Percentiles rank a stretch among this genome's conserved stretches.
Conservation (phyloP, 2,888 invertebrate genomes). For the Cetonia aurata region DNA sequence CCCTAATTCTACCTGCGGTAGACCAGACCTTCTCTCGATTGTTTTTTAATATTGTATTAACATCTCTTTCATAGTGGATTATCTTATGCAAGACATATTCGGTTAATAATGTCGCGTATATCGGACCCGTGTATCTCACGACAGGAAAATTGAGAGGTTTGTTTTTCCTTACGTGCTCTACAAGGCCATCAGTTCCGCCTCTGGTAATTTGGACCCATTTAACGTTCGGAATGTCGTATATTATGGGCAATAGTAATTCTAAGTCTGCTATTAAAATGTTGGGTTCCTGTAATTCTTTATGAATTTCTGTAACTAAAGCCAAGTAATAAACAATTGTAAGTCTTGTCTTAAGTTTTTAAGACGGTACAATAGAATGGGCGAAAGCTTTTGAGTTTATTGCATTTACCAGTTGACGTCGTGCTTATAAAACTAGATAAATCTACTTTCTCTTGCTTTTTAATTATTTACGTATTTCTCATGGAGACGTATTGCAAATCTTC, state of each 20-base stretch:
- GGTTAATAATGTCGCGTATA: constrained; percentile 67
- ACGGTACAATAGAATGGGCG: too few relatives aligned
- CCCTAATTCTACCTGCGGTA: constrained; percentile 58
- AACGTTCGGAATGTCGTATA: constrained; percentile 61
- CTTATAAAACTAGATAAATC: too few relatives aligned
- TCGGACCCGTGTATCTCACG: constrained; percentile 65
- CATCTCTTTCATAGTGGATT: constrained; percentile 66
- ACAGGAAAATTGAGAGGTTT: constrained; percentile 56
- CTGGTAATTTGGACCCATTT: constrained; percentile 68
- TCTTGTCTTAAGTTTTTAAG: too few relatives aligned
- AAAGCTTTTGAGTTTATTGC: too few relatives aligned
- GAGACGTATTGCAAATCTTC: too few relatives aligned
- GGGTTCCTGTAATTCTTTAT: constrained; percentile 57
- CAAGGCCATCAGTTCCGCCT: constrained; percentile 64
- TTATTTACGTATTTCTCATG: too few relatives aligned
- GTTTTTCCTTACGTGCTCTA: constrained; percentile 53
- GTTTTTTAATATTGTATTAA: constrained; percentile 61
- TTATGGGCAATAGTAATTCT: constrained; percentile 61
- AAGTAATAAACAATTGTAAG: too few relatives aligned
- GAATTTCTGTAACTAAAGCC: constrained; percentile 45
- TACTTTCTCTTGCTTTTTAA: too few relatives aligned
- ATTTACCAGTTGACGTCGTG: too few relatives aligned
- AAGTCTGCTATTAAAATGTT: constrained; percentile 66
- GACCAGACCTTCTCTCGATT: constrained; percentile 62
- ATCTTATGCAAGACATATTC: constrained; percentile 69